Evolutionary conservation across 2,797 vertebrate genomes (phyloP).

Genomic region (Chiroxiphia lanceolata): DNA sequence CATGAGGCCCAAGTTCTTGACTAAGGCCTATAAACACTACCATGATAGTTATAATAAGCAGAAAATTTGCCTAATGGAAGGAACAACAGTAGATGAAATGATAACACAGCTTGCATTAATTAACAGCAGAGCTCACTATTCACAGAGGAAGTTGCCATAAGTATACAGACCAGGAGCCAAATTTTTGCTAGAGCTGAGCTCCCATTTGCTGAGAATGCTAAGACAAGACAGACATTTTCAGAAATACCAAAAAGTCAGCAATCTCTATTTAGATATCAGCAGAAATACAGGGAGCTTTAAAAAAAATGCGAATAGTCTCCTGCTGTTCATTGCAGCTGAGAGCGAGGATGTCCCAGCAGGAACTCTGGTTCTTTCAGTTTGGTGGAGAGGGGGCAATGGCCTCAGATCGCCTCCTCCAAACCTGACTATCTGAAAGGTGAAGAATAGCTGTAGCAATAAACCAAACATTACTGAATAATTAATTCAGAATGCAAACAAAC

Average conservation of each 20-base stretch:
- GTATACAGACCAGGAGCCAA: neutral
- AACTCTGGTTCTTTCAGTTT: neutral
- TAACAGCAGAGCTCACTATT: constrained; percentile 24
- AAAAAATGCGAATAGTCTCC: neutral
- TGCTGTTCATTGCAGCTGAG: neutral
- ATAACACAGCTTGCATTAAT: constrained; percentile 52
- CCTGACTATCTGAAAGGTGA: neutral
- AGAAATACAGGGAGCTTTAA: neutral
- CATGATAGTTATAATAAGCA: constrained; percentile 24
- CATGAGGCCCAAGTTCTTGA: neutral
- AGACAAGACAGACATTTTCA: constrained; percentile 8
- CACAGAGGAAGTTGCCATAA: constrained; percentile 21
- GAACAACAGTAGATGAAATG: constrained; percentile 23
- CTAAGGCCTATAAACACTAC: constrained; percentile 26
- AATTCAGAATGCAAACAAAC: neutral
- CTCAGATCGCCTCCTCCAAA: neutral
- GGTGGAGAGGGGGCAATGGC: neutral
- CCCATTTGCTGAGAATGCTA: neutral
- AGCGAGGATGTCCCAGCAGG: neutral
- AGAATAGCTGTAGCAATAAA: neutral
- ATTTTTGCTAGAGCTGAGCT: neutral
- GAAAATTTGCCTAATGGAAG: constrained; percentile 35
- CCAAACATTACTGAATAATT: neutral
- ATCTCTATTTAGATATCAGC: neutral
- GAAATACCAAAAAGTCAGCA: constrained; percentile 21